A percentile compares a stretch with the other conserved stretches of the same genome.
Evolutionary conservation across 2,113 vertebrate genomes (phyloP).

Genomic region (Buteo buteo): DNA sequence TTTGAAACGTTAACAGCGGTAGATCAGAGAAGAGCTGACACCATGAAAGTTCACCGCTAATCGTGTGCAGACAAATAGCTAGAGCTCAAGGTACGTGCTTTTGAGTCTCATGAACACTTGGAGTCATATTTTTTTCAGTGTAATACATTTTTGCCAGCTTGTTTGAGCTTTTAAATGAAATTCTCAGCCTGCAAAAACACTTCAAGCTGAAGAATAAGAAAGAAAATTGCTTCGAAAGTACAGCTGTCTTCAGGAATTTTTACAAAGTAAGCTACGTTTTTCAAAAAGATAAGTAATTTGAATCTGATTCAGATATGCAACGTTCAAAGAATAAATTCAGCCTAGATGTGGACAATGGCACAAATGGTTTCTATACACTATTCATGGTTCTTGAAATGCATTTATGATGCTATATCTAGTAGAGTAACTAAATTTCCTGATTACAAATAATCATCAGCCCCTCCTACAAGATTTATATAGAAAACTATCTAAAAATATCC

Average conservation of each 20-base stretch:
- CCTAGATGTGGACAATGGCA: neutral
- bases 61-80: neutral
- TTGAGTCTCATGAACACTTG: neutral
- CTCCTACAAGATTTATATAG: neutral
- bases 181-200: constrained; percentile 3
- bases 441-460: neutral
- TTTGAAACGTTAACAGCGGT: neutral
- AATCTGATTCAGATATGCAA: constrained; percentile 25
- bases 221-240: constrained; percentile 15
- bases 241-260: neutral
- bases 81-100: neutral
- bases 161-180: constrained; percentile 21
- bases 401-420: neutral
- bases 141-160: neutral
- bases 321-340: constrained; percentile 26
- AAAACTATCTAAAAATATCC: neutral
- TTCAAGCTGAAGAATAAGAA: neutral
- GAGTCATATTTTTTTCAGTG: neutral
- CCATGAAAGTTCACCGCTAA: neutral
- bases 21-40: neutral
- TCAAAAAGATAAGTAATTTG: constrained; percentile 9
- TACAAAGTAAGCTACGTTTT: neutral
- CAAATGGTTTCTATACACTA: neutral
- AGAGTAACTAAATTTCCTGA: neutral
- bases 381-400: neutral